Base-by-base conservation (phyloP, 2,888 invertebrate species). In the Pteria penguin region DNA sequence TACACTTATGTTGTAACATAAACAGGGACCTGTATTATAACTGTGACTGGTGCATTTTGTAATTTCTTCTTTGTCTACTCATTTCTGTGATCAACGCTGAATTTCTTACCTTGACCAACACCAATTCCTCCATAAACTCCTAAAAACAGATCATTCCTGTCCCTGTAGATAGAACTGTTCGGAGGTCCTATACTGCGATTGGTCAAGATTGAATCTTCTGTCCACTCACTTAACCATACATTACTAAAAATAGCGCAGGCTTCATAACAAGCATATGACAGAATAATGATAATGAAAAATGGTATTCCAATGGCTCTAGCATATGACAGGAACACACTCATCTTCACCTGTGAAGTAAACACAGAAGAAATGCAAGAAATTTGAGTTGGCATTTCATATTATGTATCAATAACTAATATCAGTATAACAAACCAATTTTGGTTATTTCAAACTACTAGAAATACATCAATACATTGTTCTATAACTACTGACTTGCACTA, bases 151-250 rank as follows among this genome's bases (percentile, higher is more conserved):
- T 86, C 80, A 74, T 87, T 88, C 45, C 72, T 77, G 18, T 84
- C 77, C 57, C 76, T 54, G 24, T 85, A 72, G 5, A 82, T 79
- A 1, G 84, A 45, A 72, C 86, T 86, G 69, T 86, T 80, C 0
- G 80, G 76, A 5, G 90, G 87, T 55, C 76, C 79, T n/a, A 76
- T 60, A n/a, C 80, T 84, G 18, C 84, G 72, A 65, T 88, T 79
- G 66, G 82, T 84, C 22, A 89, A 81, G 18, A 82, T 67, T 0
- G 72, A 27, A 67, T 86, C 86, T n/a, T 86, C 84, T 4, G 89
- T 88, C 90, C 90, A 90, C 5, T 78, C 52, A 61, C 87, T 86
- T 4, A 90, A 79, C 87, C 89, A 90, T 4, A 90, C 80, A 54
- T 81, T 85, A 33, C 85, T 76, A 61, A 82, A 78, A 4, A 88